Base-by-base conservation (phyloP, 2,113 vertebrate species). In the Spea bombifrons region DNA sequence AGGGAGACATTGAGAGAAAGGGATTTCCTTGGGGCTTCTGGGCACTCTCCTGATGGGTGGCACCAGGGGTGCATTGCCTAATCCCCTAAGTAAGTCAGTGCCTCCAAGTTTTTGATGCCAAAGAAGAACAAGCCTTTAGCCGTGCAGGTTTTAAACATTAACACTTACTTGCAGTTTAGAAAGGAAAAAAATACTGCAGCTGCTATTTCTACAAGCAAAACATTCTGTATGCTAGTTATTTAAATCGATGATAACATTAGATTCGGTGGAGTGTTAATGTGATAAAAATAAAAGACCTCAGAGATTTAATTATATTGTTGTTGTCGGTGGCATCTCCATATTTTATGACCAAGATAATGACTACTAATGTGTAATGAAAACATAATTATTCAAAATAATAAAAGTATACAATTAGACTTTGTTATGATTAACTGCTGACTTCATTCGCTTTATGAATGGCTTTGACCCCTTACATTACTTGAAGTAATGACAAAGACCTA, bases 361-460 rank as follows among this genome's bases (percentile, higher is more conserved):
- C 59, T 64, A 7, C 3, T 75, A 83, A 84, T 75, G 80, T 55
- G 46, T 50, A 77, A 61, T 0, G 0, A 84, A 85, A 84, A 0
- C 69, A 81, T n/a, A 68, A 81, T 79, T 13, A 80, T 83, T 85
- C 81, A 84, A 83, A 79, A 86, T 82, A 78, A 75, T 80, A 83
- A 7, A 12, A 80, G 16, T 7, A 15, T 49, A 63, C 2, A 44
- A 74, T 82, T 83, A 84, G 64, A 80, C 15, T 83, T 79, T 30
- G 81, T 79, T 82, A 81, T 83, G 80, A 86, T 84, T 75, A 87
- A 85, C 81, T 74, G 59, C 81, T 68, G 64, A 45, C 75, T 76
- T 84, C 76, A 81, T 84, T 87, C 80, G 75, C 68, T 77, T 83
- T 82, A 78, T 84, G 76, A 84, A 86, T 84, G 75, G 83, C 46